phyloP scores from a whole-genome alignment of 2,888 invertebrate species.

The Drosophila merina region DNA sequence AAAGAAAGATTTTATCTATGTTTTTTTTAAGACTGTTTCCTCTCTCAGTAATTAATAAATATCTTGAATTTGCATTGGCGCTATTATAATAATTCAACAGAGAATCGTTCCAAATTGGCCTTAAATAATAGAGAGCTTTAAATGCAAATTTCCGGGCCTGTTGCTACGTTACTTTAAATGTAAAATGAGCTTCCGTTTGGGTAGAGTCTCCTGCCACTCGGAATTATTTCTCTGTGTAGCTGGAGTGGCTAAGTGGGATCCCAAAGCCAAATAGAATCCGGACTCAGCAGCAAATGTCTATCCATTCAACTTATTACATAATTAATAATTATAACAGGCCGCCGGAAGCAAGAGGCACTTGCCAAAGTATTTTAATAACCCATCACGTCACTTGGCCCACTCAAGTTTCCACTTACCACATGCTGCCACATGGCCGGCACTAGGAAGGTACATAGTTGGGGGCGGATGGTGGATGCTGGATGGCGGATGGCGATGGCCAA shows the following conservation, averaged over 20 bases:
- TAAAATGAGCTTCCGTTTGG: conserved; percentile 33
- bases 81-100: not conserved
- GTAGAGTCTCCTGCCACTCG: not conserved
- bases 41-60: not conserved
- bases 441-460: not conserved
- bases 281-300: conserved; percentile 36
- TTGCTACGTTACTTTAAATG: conserved; percentile 24
- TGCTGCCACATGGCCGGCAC: conserved; percentile 11
- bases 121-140: conserved; percentile 25
- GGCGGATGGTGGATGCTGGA: not conserved
- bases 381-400: conserved; percentile 34
- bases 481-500: conserved; percentile 24
- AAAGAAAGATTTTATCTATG: too few species aligned
- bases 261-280: conserved; percentile 32
- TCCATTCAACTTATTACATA: conserved; percentile 61
- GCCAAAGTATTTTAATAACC: conserved; percentile 69
- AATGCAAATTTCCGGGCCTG: conserved; percentile 28
- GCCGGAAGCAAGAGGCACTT: not conserved
- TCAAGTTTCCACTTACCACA: conserved; percentile 41
- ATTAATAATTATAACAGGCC: conserved; percentile 65
- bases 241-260: conserved; percentile 41
- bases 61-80: not conserved
- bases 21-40: too few species aligned
- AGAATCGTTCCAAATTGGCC: conserved; percentile 7
- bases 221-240: conserved; percentile 3